Evolutionary conservation across 2,113 vertebrate species (phyloP).

Genomic region (Chloropsis cyanopogon): DNA sequence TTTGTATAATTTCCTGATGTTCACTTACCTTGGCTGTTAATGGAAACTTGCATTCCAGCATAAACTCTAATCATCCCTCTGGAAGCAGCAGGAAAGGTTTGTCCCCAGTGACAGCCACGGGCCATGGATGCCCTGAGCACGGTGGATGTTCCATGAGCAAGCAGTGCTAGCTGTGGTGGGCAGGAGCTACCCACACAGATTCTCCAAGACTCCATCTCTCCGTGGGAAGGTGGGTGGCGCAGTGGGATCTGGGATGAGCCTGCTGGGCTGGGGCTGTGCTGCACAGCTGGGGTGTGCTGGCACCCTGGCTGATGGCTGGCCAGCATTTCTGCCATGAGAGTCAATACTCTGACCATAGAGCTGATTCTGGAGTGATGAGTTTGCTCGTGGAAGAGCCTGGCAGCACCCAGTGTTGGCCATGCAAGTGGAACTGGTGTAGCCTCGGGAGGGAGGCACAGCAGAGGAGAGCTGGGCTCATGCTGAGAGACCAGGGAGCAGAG

Average conservation of each 20-base stretch:
- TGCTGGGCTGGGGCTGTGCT: background rate
- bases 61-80: background rate
- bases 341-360: background rate
- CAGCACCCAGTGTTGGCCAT: background rate
- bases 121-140: background rate
- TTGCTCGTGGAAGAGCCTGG: background rate
- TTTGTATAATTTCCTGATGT: background rate
- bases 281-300: accelerated
- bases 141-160: background rate
- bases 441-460: background rate
- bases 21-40: conserved; percentile 13
- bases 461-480: background rate
- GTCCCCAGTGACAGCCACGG: background rate
- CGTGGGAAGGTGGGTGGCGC: background rate
- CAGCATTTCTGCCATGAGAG: background rate
- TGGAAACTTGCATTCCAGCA: background rate
- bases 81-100: background rate
- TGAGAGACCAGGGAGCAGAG: background rate
- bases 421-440: accelerated
- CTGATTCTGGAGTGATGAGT: accelerated
- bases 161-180: accelerated
- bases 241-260: background rate
- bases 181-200: background rate
- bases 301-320: background rate
- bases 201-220: background rate